Conservation (phyloP, 2,888 invertebrate genomes). For the Megastigmus dorsalis region DNA sequence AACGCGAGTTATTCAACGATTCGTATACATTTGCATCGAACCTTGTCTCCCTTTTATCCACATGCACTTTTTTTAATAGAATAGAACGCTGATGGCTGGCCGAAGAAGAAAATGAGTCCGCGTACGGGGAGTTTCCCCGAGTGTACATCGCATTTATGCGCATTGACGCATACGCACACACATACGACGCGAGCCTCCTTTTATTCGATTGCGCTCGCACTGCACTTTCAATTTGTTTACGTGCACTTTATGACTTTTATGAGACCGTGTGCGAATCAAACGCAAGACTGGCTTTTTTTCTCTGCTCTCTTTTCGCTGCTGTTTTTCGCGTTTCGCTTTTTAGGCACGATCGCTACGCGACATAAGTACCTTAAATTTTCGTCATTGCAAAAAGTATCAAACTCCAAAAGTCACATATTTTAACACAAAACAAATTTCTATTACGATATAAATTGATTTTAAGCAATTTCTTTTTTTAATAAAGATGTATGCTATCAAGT, state of each 20-base stretch:
- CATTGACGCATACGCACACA: neutral
- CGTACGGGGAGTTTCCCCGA: too few species aligned
- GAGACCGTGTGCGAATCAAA: constrained; percentile 19
- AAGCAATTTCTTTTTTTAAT: too few species aligned
- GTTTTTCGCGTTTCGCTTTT: neutral
- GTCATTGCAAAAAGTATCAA: too few species aligned
- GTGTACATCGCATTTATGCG: constrained; percentile 33
- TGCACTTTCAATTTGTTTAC: constrained; percentile 42
- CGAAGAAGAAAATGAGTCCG: constrained; percentile 32
- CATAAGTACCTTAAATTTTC: too few species aligned
- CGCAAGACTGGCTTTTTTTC: constrained; percentile 17
- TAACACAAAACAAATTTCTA: too few species aligned
- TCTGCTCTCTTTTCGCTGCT: neutral
- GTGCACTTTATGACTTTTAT: constrained; percentile 28
- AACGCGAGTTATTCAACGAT: constrained; percentile 29
- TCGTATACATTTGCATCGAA: constrained; percentile 12
- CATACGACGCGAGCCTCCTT: constrained; percentile 1
- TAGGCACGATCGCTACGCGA: too few species aligned
- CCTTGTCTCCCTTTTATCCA: neutral
- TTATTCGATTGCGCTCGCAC: constrained; percentile 19
- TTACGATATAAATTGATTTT: too few species aligned
- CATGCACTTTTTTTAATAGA: constrained; percentile 16
- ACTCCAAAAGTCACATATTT: too few species aligned
- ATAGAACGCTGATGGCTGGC: neutral
- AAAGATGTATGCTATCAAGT: too few species aligned